phyloP scores from a whole-genome alignment of 2,888 invertebrate genomes.

The Anticlea derivata region DNA sequence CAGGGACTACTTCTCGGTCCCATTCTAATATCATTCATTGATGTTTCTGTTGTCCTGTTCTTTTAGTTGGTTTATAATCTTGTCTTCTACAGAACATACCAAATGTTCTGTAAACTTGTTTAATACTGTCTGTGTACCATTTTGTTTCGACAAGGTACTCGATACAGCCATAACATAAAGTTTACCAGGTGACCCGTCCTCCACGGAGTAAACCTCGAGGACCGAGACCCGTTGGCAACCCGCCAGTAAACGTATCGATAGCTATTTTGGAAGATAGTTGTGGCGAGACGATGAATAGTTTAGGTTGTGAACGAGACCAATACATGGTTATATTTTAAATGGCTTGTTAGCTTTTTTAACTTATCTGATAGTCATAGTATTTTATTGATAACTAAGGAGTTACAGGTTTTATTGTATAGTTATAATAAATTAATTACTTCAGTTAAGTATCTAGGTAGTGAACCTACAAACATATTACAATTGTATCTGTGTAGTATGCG shows the following conservation, averaged over 20 bases:
- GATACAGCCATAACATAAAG: conserved; percentile 5
- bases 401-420: no score
- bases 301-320: conserved; percentile 2
- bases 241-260: conserved; percentile 19
- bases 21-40: no score
- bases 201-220: conserved; percentile 10
- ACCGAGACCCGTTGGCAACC: conserved; percentile 12
- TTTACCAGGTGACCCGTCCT: conserved; percentile 14
- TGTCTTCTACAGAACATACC: no score
- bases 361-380: no score
- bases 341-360: not conserved
- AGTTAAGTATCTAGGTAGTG: no score
- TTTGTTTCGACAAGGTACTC: not conserved
- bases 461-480: no score
- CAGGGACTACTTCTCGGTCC: not conserved
- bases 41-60: no score
- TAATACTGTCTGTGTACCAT: not conserved
- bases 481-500: no score
- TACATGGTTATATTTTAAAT: conserved; percentile 1
- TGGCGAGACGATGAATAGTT: conserved; percentile 4
- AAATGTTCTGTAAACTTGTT: no score
- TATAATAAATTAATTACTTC: no score
- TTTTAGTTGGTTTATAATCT: no score
- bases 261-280: conserved; percentile 19
- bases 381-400: no score